phyloP scores from a whole-genome alignment of 2,113 vertebrate species.

The Nycticebus coucang region DNA sequence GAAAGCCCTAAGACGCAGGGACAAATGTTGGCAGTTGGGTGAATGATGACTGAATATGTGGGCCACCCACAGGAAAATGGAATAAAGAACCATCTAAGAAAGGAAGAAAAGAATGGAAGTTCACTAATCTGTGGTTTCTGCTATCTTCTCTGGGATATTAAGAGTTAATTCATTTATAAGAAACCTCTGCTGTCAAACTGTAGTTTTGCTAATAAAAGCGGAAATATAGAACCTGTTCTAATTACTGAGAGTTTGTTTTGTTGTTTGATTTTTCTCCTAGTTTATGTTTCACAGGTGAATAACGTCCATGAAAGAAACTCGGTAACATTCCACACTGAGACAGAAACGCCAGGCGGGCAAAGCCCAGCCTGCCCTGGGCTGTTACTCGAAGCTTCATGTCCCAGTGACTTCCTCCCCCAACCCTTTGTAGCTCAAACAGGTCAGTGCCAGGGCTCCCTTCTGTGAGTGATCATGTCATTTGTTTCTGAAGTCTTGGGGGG shows the following conservation, averaged over 20 bases:
- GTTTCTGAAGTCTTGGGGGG: neutral
- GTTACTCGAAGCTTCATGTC: neutral
- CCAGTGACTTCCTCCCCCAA: too few species aligned
- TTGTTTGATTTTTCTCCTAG: neutral
- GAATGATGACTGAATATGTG: neutral
- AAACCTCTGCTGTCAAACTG: neutral
- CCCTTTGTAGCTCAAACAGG: neutral
- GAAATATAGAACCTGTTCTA: neutral
- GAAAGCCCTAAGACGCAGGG: neutral
- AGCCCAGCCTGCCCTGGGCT: neutral
- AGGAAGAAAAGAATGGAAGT: neutral
- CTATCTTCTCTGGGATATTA: neutral
- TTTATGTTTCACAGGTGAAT: conserved; percentile 23
- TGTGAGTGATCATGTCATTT: neutral
- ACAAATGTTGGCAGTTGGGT: neutral
- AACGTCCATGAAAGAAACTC: conserved; percentile 8
- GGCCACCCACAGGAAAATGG: neutral
- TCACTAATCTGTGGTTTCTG: neutral
- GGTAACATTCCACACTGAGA: neutral
- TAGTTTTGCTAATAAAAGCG: neutral
- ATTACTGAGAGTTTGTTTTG: conserved; percentile 2
- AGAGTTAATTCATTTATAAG: neutral
- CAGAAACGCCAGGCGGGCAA: neutral
- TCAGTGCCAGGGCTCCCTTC: neutral
- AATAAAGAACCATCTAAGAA: neutral